Evolutionary conservation across 2,797 vertebrate genomes (phyloP).

Genomic region (Ptychobarbus kaznakovi): DNA sequence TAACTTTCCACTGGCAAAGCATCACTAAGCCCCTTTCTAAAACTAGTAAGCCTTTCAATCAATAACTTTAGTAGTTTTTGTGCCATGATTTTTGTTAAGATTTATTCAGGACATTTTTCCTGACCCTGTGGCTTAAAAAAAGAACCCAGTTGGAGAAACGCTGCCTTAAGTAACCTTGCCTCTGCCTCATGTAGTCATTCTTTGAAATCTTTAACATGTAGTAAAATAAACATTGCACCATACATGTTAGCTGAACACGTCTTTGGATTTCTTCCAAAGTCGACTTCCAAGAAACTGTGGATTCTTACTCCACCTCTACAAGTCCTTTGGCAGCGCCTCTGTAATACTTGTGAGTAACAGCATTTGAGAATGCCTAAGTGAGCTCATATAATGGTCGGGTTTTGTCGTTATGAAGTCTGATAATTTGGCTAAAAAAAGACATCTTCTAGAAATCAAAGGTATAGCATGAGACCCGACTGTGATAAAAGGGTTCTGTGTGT

Average conservation of each 20-base stretch:
- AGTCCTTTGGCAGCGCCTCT: not conserved
- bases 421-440: not conserved
- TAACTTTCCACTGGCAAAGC: not conserved
- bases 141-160: not conserved
- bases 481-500: not conserved
- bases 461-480: not conserved
- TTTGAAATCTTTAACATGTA: not conserved
- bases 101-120: not conserved
- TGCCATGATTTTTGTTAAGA: not conserved
- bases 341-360: not conserved
- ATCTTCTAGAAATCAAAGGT: not conserved
- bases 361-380: not conserved
- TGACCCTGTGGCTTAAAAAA: not conserved
- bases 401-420: not conserved
- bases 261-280: not conserved
- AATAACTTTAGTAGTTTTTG: not conserved
- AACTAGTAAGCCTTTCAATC: not conserved
- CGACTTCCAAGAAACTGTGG: slow-evolving; percentile 30
- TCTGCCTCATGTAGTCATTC: slow-evolving; percentile 1
- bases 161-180: slow-evolving; percentile 27
- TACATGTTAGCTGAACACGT: slow-evolving; percentile 15
- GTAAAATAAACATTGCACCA: slow-evolving; percentile 8
- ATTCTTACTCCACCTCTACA: slow-evolving; percentile 8
- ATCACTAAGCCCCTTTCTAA: not conserved
- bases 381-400: not conserved